Percentiles rank a stretch among this genome's conserved stretches.
These are phyloP conservation scores for Tachina lurida DNA, from an alignment of 2,888 invertebrate species.

Conservation along the genomic window DNA sequence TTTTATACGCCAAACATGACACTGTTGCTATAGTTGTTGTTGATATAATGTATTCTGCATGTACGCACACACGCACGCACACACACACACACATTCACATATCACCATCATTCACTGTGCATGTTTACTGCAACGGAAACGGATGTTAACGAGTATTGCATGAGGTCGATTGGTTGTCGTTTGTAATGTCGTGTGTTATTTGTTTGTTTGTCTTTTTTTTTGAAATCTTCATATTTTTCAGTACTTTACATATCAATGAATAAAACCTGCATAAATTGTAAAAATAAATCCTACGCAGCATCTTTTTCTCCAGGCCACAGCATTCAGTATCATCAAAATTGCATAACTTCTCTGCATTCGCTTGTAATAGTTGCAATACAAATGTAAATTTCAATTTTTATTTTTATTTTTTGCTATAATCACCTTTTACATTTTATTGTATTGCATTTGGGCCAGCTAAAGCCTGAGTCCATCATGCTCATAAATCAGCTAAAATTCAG, in stretches of 20 bases:
- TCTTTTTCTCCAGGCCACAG: background rate
- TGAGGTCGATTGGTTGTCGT: conserved; percentile 70
- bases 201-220: no score
- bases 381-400: conserved; percentile 59
- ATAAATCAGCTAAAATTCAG: conserved; percentile 80
- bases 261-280: conserved; percentile 79
- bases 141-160: conserved; percentile 73
- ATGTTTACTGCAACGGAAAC: conserved; percentile 70
- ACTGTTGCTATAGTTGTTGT: conserved; percentile 50
- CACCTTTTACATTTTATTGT: conserved; percentile 55
- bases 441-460: conserved; percentile 38
- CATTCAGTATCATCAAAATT: background rate
- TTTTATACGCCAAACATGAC: conserved; percentile 77
- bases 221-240: conserved; percentile 68
- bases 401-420: conserved; percentile 39
- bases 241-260: conserved; percentile 81
- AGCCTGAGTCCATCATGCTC: conserved; percentile 79
- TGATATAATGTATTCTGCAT: conserved; percentile 59
- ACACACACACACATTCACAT: conserved; percentile 5
- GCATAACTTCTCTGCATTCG: conserved; percentile 70
- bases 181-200: background rate
- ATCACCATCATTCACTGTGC: conserved; percentile 58
- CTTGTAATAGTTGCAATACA: conserved; percentile 64
- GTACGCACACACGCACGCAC: conserved; percentile 69
- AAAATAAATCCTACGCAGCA: conserved; percentile 59